These are phyloP conservation scores for Xiphophorus couchianus DNA, from an alignment of 2,113 vertebrate genomes.

Conservation along the genomic window DNA sequence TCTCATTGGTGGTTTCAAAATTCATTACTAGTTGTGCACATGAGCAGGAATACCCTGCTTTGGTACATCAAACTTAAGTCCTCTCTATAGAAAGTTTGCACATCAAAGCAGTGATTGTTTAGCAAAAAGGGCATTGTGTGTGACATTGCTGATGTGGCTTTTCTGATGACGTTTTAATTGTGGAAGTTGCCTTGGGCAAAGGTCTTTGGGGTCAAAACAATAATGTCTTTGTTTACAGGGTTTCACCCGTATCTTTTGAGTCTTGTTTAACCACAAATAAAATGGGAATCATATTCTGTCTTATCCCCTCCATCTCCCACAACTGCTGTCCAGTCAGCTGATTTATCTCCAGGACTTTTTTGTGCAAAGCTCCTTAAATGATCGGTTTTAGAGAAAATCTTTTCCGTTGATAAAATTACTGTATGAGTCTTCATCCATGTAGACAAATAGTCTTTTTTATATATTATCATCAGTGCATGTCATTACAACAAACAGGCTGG, in stretches of 20 bases:
- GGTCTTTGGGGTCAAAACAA: conserved; percentile 60
- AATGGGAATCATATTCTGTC: conserved; percentile 29
- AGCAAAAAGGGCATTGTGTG: conserved; percentile 69
- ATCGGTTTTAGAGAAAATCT: conserved; percentile 14
- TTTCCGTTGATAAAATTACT: not conserved
- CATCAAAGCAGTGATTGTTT: conserved; percentile 34
- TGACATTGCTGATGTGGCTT: conserved; percentile 62
- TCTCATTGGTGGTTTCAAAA: not conserved
- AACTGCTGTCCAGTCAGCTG: conserved; percentile 47
- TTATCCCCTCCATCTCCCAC: not conserved
- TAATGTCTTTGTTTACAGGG: conserved; percentile 64
- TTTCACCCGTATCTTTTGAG: conserved; percentile 59
- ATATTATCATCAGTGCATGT: not conserved
- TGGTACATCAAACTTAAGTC: conserved; percentile 46
- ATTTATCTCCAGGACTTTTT: conserved; percentile 9
- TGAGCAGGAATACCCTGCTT: conserved; percentile 14
- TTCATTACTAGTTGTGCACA: conserved; percentile 6
- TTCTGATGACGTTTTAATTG: conserved; percentile 59
- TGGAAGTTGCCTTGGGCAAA: conserved; percentile 62
- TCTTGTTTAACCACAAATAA: conserved; percentile 75
- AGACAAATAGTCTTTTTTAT: conserved; percentile 5
- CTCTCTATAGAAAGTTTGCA: conserved; percentile 34
- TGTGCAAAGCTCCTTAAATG: conserved; percentile 11
- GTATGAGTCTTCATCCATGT: conserved; percentile 13
- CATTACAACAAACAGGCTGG: conserved; percentile 29